A percentile compares a stretch with the other conserved stretches of the same genome.
phyloP scores from a whole-genome alignment of 1,140 invertebrate genomes.

The Latrodectus geometricus region DNA sequence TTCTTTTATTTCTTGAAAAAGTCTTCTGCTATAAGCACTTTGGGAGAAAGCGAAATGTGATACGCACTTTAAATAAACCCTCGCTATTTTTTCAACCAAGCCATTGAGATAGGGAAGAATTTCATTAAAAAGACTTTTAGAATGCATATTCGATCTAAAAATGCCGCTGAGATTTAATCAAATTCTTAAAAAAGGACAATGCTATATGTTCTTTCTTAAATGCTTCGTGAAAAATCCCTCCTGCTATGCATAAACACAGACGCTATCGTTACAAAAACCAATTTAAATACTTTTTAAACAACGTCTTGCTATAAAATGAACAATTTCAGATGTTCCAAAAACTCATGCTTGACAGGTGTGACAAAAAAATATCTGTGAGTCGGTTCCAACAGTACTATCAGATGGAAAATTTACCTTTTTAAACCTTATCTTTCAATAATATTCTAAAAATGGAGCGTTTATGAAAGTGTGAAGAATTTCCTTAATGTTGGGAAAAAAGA shows the following conservation, averaged over 20 bases:
- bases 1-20: too few relatives aligned
- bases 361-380: neutral
- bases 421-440: too few relatives aligned
- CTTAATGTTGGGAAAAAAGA: too few relatives aligned
- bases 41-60: too few relatives aligned
- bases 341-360: slow-evolving; percentile 6
- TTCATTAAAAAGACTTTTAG: slow-evolving; percentile 8
- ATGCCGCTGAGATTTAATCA: slow-evolving; percentile 16
- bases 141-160: neutral
- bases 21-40: too few relatives aligned
- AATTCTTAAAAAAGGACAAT: neutral
- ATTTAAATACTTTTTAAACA: slow-evolving; percentile 23
- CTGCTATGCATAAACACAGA: neutral
- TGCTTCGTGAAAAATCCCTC: neutral
- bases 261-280: slow-evolving; percentile 8
- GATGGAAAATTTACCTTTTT: too few relatives aligned
- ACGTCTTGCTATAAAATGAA: neutral
- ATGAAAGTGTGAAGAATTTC: too few relatives aligned
- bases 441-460: too few relatives aligned
- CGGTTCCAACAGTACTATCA: too few relatives aligned
- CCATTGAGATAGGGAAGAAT: neutral
- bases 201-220: too few relatives aligned
- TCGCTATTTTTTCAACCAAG: neutral
- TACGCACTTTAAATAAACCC: too few relatives aligned
- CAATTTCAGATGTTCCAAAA: neutral